These are phyloP conservation scores for Tubulanus polymorphus DNA, from an alignment of 2,888 invertebrate species.

Conservation along the genomic window DNA sequence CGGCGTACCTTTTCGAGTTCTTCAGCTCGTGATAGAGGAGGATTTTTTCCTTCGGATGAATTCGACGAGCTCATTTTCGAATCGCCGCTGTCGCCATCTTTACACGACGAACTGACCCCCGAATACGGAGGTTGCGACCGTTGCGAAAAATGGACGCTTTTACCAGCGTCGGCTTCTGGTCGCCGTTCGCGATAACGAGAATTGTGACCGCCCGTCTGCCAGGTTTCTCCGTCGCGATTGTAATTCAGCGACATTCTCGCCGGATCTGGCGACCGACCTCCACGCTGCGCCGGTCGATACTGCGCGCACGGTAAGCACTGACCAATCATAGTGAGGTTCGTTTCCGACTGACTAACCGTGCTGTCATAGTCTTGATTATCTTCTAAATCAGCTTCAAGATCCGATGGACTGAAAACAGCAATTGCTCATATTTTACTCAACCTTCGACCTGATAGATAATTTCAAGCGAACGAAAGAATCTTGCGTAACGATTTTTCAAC, in stretches of 20 bases:
- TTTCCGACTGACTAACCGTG: conserved; percentile 56
- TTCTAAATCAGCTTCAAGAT: conserved; percentile 62
- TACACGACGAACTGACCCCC: background rate
- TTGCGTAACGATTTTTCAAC: no score
- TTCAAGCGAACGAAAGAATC: no score
- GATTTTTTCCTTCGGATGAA: background rate
- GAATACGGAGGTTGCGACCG: background rate
- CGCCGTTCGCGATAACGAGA: background rate
- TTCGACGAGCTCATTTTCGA: background rate
- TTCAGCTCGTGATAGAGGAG: background rate
- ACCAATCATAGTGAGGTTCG: conserved; percentile 43
- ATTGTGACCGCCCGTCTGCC: background rate
- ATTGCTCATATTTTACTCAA: no score
- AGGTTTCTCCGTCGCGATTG: background rate
- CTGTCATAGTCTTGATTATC: conserved; percentile 60
- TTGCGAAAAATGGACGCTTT: background rate
- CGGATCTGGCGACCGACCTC: background rate
- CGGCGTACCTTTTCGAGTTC: conserved; percentile 1
- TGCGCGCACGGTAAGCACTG: conserved; percentile 27
- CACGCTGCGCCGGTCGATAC: background rate
- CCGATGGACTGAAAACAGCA: conserved; percentile 57
- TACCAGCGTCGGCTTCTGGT: background rate
- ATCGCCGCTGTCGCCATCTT: conserved; percentile 1
- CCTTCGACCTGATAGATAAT: no score
- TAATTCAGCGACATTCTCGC: background rate